These are phyloP conservation scores for Siniperca knerii DNA, from an alignment of 2,113 vertebrate genomes.

Conservation along the genomic window DNA sequence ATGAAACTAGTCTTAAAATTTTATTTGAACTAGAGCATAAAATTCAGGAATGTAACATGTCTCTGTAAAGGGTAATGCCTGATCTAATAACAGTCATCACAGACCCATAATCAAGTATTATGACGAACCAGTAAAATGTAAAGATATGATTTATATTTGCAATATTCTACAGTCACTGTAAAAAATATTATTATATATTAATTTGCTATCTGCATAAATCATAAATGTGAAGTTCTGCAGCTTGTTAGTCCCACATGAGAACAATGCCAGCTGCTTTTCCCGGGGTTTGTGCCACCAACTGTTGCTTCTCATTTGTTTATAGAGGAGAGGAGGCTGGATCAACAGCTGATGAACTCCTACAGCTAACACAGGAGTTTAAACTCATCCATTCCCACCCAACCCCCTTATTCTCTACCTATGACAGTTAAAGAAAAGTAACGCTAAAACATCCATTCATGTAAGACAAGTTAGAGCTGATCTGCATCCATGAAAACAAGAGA, in stretches of 20 bases:
- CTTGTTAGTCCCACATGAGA: slow-evolving; percentile 35
- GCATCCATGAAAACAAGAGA: not conserved
- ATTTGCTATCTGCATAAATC: slow-evolving; percentile 7
- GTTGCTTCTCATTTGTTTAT: slow-evolving; percentile 75
- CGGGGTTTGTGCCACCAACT: slow-evolving; percentile 69
- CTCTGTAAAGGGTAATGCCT: not conserved
- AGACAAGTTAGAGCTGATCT: not conserved
- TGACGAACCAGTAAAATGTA: not conserved
- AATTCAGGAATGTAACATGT: slow-evolving; percentile 10
- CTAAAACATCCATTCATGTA: not conserved
- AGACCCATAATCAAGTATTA: not conserved
- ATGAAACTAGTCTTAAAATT: not conserved
- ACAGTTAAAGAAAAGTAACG: not conserved
- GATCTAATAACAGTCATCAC: not conserved
- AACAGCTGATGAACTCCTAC: slow-evolving; percentile 69
- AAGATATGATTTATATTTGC: not conserved
- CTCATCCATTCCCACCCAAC: slow-evolving; percentile 19
- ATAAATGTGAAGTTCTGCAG: not conserved
- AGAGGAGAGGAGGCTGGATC: slow-evolving; percentile 42
- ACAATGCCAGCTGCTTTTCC: slow-evolving; percentile 67
- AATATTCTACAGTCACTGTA: not conserved
- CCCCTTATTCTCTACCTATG: not conserved
- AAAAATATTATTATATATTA: not conserved
- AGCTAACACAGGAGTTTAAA: slow-evolving; percentile 26
- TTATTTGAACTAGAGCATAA: not conserved